Evolutionary conservation across 2,888 invertebrate genomes (phyloP), one percentile per base, ranked within the genome.

Genomic region (Cyrtodaria siliqua): DNA sequence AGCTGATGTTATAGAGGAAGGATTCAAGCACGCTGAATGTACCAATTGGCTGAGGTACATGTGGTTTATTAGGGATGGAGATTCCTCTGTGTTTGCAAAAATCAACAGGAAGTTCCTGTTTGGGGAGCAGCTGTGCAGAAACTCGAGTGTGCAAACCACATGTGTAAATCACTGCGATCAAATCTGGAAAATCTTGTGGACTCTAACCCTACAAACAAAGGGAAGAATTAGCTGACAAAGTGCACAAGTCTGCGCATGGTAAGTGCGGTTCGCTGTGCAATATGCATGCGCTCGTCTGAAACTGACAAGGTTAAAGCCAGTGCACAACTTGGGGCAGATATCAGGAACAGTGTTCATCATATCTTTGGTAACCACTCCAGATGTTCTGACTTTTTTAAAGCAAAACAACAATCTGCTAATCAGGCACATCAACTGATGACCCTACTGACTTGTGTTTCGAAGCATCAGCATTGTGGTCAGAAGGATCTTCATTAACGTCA

Each of bases 11-110:
- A 79, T 74, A 42, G 14, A 77, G 2, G 63, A 73, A 16, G 84
- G 75, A 1, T 82, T 82, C 67, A 16, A 20, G 12, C 20, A 78
- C 18, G 76, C 82, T 16, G 80, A 84, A 42, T 29, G 16, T 6
- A 60, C 18, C 14, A 78, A 82, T 69, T 71, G 80, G 3, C 16
- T 83, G 6, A 49, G 80, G 14, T 81, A 79, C 27, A 79, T 74
- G 74, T 29, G 61, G 16, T 12, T 73, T 0, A n/a, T 68, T 20
- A 59, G 29, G 12, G 68, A 68, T 57, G 68, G 79, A 26, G 74
- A 74, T 50, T 67, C 62, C 6, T 70, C 64, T 20, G 64, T 74
- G 12, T 74, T 27, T 66, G 57, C 57, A 20, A 27, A 12, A 69
- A 64, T 9, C 50, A 23, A 14, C 59, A 68, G 29, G 59, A 69